Conservation (phyloP, 2,797 vertebrate species). For the Ispidina picta region DNA sequence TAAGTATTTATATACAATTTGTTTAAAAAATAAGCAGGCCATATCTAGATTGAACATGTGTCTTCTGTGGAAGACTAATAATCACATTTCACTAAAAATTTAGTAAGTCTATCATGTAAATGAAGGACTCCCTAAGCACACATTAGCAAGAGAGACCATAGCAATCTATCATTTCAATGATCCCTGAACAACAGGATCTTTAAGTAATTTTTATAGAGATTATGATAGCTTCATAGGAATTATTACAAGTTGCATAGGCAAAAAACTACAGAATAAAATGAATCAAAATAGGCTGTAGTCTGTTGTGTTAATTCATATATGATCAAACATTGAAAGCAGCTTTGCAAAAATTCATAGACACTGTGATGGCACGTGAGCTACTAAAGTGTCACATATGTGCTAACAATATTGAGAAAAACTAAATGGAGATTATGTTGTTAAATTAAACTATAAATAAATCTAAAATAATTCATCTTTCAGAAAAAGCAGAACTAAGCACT, state of each 20-base stretch:
- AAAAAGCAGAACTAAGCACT: not conserved
- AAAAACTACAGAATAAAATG: conserved; percentile 22
- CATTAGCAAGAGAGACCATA: conserved; percentile 53
- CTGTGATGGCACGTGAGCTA: not conserved
- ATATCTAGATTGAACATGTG: not conserved
- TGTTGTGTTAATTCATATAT: not conserved
- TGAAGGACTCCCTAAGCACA: conserved; percentile 71
- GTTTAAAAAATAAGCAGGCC: not conserved
- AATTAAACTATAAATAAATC: not conserved
- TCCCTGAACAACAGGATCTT: conserved; percentile 66
- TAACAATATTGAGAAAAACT: not conserved
- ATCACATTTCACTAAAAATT: conserved; percentile 67
- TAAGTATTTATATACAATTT: not conserved
- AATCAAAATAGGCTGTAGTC: not conserved
- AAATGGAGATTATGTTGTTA: not conserved
- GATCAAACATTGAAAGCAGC: not conserved
- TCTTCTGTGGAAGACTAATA: conserved; percentile 33
- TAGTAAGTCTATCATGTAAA: conserved; percentile 65
- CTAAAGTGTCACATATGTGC: not conserved
- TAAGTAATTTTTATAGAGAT: conserved; percentile 61
- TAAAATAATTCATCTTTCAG: not conserved
- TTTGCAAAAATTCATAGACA: not conserved
- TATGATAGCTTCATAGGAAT: conserved; percentile 70
- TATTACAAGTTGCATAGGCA: conserved; percentile 34
- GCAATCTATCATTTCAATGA: conserved; percentile 70